Evolutionary conservation across 2,113 vertebrate species (phyloP).

Genomic region (Melanostigma gelatinosum): DNA sequence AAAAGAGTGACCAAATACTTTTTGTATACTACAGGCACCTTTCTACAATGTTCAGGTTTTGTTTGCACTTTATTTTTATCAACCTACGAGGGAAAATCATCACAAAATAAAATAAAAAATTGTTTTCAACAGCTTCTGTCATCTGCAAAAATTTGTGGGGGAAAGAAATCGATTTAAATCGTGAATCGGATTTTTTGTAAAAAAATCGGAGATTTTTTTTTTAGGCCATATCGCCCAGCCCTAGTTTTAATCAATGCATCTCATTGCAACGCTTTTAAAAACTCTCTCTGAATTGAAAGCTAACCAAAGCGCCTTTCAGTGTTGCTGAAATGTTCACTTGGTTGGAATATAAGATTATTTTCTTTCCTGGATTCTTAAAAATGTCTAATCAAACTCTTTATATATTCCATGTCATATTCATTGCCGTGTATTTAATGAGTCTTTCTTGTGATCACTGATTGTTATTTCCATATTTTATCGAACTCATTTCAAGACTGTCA

Average conservation of each 20-base stretch:
- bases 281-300: not conserved
- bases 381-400: not conserved
- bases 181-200: too few relatives aligned
- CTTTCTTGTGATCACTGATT: not conserved
- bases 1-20: too few relatives aligned
- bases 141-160: too few relatives aligned
- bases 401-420: not conserved
- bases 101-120: too few relatives aligned
- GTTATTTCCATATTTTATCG: not conserved
- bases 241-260: not conserved
- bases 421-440: not conserved
- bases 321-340: not conserved
- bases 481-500: not conserved
- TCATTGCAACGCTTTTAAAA: not conserved
- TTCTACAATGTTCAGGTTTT: too few relatives aligned
- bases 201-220: too few relatives aligned
- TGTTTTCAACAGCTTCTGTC: too few relatives aligned
- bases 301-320: not conserved
- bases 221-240: too few relatives aligned
- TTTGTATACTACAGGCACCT: too few relatives aligned
- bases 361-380: not conserved
- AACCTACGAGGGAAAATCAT: too few relatives aligned
- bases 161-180: too few relatives aligned
- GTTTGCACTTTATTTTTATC: too few relatives aligned
- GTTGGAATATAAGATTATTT: not conserved